Conservation (phyloP, 2,888 invertebrate genomes). For the Piscicola geometra region DNA sequence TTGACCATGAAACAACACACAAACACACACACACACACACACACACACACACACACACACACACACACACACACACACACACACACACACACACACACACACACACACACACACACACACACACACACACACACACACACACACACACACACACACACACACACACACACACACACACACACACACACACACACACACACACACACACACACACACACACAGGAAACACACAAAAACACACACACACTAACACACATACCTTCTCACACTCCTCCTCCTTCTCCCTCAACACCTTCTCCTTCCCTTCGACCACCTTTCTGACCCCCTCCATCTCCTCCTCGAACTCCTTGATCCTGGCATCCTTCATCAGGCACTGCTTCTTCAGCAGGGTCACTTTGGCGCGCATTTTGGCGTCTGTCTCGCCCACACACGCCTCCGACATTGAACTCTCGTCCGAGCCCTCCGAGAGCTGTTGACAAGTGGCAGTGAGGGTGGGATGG, state of each 20-base stretch:
- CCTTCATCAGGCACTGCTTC: conserved; percentile 50
- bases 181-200: no score
- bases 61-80: no score
- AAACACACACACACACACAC: no score
- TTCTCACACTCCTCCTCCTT: conserved; percentile 48
- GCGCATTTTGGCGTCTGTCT: conserved; percentile 36
- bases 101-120: no score
- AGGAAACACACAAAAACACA: neutral
- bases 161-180: no score
- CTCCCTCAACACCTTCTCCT: conserved; percentile 47
- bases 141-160: no score
- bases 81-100: no score
- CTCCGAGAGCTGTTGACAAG: neutral
- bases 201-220: no score
- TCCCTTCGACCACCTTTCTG: conserved; percentile 31
- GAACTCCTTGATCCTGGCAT: conserved; percentile 44
- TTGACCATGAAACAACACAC: no score
- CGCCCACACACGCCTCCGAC: neutral
- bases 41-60: no score
- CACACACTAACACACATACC: neutral
- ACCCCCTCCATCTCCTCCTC: conserved; percentile 43
- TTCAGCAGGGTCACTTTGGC: conserved; percentile 51
- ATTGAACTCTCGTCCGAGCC: conserved; percentile 6
- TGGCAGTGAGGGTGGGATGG: neutral
- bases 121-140: neutral